Conservation (phyloP, 2,797 vertebrate genomes). For the Mastacembelus armatus region DNA sequence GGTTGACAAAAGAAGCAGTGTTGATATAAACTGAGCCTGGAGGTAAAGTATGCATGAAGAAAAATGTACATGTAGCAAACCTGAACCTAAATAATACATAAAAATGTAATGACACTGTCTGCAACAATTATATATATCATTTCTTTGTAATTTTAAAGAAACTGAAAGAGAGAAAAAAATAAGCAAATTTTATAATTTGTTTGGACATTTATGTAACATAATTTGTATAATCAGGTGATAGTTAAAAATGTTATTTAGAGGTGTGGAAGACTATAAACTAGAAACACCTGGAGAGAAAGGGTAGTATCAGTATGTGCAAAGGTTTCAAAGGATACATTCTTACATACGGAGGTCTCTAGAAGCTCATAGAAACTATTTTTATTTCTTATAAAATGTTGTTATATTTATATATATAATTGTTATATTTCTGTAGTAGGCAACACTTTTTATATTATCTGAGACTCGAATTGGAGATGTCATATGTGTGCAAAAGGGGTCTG, state of each 20-base stretch:
- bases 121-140: not conserved
- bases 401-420: not conserved
- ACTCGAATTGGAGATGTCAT: too few relatives aligned
- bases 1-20: slow-evolving; percentile 68
- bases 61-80: slow-evolving; percentile 7
- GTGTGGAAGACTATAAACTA: not conserved
- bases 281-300: too few relatives aligned
- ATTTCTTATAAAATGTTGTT: too few relatives aligned
- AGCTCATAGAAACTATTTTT: too few relatives aligned
- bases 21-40: slow-evolving; percentile 59
- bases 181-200: too few relatives aligned
- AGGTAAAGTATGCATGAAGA: slow-evolving; percentile 44
- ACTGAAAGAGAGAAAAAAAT: not conserved
- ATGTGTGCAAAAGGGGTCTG: too few relatives aligned
- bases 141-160: not conserved
- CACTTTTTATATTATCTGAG: too few relatives aligned
- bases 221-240: too few relatives aligned
- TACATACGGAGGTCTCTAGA: too few relatives aligned
- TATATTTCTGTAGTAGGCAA: too few relatives aligned
- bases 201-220: not conserved
- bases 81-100: slow-evolving; percentile 19
- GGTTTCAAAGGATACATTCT: too few relatives aligned
- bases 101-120: not conserved
- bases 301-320: not conserved
- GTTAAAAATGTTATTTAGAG: too few relatives aligned